Evolutionary conservation across 1,140 invertebrate species (phyloP), one percentile per base, ranked within the genome.

Genomic region (Aphis craccivora): DNA sequence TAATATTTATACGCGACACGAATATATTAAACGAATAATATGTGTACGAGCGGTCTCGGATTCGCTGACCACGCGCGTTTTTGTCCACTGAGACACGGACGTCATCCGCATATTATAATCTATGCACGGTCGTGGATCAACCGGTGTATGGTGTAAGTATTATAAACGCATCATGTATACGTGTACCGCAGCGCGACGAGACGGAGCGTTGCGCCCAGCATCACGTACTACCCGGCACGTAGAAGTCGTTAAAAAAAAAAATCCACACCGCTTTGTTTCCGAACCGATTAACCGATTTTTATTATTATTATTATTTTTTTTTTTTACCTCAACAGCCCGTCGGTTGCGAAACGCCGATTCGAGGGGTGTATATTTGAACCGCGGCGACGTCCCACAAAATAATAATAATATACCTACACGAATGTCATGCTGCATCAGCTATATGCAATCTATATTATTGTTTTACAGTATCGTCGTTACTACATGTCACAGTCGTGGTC

Each of bases 181-280:
- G 60, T 67, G 60, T 60, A 60, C 60, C 23, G 55, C 25, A 25
- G 30, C 60, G 25, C 60, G 60, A 67, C 60, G 60, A 67, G 60
- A 67, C 60, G 60, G 60, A 67, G 60, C 60, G 8, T 25, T 23
- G 55, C 55, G 43, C 30, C 6, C 83, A 45, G 83, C 20, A n/a
- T 67, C 43, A 87, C 84, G 45, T 55, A 60, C 88, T 40, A 76
- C 90, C 55, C 25, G 90, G 55, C 90, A 91, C 90, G 90, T 91
- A 91, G 35, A 76, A 43, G 90, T 91, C 55, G 53, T 91, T 67
- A 91, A 90, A 91, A 67, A 51, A 87, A 87, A 67, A 67, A 91
- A 91, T 67, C 22, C 37, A 76, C 89, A 67, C 53, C 53, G 90
- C 60, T 91, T 81, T 91, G 60, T 91, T 91, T 76, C 60, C 60